A percentile compares a stretch with the other conserved stretches of the same genome.
phyloP scores from a whole-genome alignment of 2,113 vertebrate genomes.

The Sylvilagus bachmani region DNA sequence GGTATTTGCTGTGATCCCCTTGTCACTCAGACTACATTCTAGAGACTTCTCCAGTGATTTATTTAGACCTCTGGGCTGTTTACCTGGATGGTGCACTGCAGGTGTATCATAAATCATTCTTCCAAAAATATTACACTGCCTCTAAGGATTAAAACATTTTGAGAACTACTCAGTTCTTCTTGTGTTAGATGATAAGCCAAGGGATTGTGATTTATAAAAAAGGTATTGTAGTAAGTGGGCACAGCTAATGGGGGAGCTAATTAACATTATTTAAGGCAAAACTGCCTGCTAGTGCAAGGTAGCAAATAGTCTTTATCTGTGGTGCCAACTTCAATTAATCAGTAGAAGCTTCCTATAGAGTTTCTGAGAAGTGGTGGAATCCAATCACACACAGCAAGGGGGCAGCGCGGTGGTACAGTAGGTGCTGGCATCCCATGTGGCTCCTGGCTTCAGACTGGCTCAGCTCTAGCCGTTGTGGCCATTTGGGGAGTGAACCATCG shows the following conservation, averaged over 20 bases:
- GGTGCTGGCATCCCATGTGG: too few species aligned
- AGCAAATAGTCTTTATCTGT: conserved; percentile 7
- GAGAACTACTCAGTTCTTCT: not conserved
- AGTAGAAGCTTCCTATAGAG: not conserved
- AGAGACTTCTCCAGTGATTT: conserved; percentile 13
- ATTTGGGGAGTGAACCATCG: too few species aligned
- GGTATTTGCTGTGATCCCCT: not conserved
- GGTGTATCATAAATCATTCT: not conserved
- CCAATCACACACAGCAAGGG: not conserved
- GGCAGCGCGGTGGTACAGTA: too few species aligned
- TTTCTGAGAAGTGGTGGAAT: not conserved
- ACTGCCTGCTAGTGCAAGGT: not conserved
- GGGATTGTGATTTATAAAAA: not conserved
- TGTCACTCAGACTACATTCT: not conserved
- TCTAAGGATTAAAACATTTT: conserved; percentile 26
- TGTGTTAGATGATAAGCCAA: conserved; percentile 20
- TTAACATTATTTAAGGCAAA: conserved; percentile 20
- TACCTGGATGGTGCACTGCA: not conserved
- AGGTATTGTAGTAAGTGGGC: not conserved
- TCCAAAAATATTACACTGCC: not conserved
- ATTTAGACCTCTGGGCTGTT: not conserved
- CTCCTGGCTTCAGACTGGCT: too few species aligned
- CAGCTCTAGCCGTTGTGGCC: too few species aligned
- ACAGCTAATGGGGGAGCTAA: not conserved
- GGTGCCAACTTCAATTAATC: not conserved